These are phyloP conservation scores for Amaurobius ferox DNA, from an alignment of 2,888 invertebrate genomes.

Conservation along the genomic window DNA sequence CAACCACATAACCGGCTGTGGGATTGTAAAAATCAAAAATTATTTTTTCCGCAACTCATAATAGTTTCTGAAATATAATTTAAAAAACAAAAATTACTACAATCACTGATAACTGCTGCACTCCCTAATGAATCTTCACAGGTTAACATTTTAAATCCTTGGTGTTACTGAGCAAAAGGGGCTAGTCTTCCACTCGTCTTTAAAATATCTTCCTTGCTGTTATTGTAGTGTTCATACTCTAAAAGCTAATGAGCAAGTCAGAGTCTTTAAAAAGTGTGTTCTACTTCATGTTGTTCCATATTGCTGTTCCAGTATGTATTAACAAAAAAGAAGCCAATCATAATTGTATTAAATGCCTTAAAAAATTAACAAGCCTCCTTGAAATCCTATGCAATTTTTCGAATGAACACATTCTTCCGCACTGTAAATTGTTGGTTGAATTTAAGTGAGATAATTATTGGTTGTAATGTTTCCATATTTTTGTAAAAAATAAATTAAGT, in stretches of 20 bases:
- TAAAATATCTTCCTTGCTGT: neutral
- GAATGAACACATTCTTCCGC: neutral
- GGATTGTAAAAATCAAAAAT: too few relatives aligned
- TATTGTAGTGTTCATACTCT: neutral
- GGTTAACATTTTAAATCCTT: too few relatives aligned
- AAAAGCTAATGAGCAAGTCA: neutral
- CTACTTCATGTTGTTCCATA: neutral
- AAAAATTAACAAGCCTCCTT: neutral
- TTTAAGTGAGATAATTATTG: neutral
- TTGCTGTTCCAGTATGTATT: neutral
- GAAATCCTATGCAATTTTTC: neutral
- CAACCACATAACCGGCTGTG: too few relatives aligned
- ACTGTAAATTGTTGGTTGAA: neutral
- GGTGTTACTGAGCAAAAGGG: neutral
- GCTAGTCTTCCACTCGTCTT: conserved; percentile 15
- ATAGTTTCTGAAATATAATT: too few relatives aligned
- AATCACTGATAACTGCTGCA: conserved; percentile 1
- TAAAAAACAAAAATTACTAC: too few relatives aligned
- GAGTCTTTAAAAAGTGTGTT: neutral
- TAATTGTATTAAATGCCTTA: conserved; percentile 3
- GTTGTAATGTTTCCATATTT: conserved; percentile 16
- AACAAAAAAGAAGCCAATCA: neutral
- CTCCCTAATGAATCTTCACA: neutral
- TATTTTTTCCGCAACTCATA: too few relatives aligned
- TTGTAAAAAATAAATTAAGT: conserved; percentile 24